Base-by-base conservation (phyloP, 2,797 vertebrate species). In the Myotis findleyi region DNA sequence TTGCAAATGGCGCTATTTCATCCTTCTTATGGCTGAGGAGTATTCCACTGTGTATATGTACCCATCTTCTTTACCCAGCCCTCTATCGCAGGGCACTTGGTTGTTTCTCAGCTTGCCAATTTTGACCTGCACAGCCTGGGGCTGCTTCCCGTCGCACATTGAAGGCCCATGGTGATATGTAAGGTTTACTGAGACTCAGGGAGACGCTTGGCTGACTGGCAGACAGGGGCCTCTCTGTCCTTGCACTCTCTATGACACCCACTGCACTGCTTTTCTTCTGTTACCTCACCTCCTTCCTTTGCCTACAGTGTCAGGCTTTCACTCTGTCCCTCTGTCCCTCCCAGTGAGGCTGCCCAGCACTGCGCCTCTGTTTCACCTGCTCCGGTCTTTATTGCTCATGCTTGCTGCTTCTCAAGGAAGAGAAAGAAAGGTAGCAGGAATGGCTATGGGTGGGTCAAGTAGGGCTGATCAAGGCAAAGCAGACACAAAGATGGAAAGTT, bases 181-280 rank as follows among this genome's bases (percentile, higher is more conserved):
- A 10, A 8, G 88, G 30, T 0, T 47, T 38, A 23, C 38, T 27
- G 27, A 71, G n/a, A 17, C 30, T 55, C 33, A 16, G 72, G 36
- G 14, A 47, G 53, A 71, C 21, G 8, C 69, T 23, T 0, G 4
- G 7, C 16, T 44, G 20, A 10, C 27, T 14, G 38, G 57, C n/a
- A 83, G 72, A 33, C 11, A 33, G 2, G 9, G 3, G 8, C 9
- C 10, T 9, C 33, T 17, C 30, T 0, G 0, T 16, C 57, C 17
- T 17, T 4, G n/a, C n/a, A n/a, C n/a, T 49, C 13, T 25, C 14
- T 3, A 2, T 25, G 14, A 14, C 18, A 27, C 27, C 18, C 18
- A 6, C 13, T 0, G 18, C 7, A 7, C 2, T 2, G 21, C 51
- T 10, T 1, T 9, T 13, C 49, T 17, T 36, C 36, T 21, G 9